Conservation (phyloP, 2,113 vertebrate genomes). For the Ahaetulla prasina region DNA sequence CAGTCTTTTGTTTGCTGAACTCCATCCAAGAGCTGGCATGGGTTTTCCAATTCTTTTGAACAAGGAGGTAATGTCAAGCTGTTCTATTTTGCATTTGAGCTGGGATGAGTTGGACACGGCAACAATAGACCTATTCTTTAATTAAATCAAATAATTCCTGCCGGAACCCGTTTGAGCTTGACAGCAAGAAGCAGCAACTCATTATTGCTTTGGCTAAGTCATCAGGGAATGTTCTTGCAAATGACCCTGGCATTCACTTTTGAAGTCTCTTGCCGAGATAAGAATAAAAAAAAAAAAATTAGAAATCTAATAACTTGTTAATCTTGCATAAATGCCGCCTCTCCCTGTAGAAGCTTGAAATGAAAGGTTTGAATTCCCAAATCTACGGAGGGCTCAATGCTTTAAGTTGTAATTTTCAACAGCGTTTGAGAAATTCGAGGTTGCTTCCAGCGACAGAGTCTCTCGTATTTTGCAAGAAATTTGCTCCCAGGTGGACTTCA, state of each 20-base stretch:
- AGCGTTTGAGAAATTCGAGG: not conserved
- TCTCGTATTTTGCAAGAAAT: not conserved
- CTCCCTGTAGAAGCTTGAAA: not conserved
- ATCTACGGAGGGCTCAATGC: not conserved
- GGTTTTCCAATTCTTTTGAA: not conserved
- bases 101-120: not conserved
- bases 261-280: not conserved
- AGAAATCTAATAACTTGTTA: not conserved
- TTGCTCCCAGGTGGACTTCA: not conserved
- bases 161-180: not conserved
- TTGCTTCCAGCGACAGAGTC: not conserved
- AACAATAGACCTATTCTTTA: not conserved
- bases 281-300: constrained; percentile 4
- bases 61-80: not conserved
- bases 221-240: constrained; percentile 19
- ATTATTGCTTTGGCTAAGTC: rapidly evolving
- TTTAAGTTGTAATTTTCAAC: not conserved
- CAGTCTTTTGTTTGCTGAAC: not conserved
- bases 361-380: not conserved
- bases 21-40: not conserved
- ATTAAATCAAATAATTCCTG: not conserved
- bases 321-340: not conserved
- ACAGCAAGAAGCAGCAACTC: not conserved
- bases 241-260: not conserved
- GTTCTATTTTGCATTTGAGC: not conserved